Percentiles rank a stretch among this genome's conserved stretches.
Conservation (phyloP, 2,797 vertebrate genomes). For the Coendou prehensilis region DNA sequence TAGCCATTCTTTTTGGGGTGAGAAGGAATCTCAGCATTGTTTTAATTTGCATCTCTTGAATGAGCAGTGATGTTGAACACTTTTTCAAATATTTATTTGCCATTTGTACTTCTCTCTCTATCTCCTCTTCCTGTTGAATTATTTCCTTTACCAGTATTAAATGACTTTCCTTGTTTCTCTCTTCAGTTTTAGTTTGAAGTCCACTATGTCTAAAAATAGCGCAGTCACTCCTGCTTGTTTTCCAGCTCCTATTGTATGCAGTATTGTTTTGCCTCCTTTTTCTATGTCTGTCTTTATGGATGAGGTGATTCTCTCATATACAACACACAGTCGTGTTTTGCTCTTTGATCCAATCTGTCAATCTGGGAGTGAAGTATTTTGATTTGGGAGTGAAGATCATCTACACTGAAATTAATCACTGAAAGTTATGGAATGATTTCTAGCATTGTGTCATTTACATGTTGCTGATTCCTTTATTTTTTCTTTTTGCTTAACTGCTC, state of each 20-base stretch:
- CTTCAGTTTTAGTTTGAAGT: background rate
- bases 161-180: background rate
- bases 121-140: background rate
- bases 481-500: background rate
- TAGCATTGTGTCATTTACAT: background rate
- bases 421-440: background rate
- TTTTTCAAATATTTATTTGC: background rate
- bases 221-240: background rate
- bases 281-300: too few species aligned
- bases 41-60: background rate
- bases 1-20: background rate
- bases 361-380: background rate
- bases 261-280: too few species aligned
- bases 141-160: background rate
- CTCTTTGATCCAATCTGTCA: background rate
- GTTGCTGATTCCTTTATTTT: background rate
- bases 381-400: background rate
- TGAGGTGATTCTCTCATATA: background rate
- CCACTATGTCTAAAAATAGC: background rate
- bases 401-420: background rate
- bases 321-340: background rate
- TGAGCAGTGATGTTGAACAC: background rate
- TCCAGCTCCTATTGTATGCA: background rate
- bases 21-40: background rate
- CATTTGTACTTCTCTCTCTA: too few species aligned